Evolutionary conservation across 2,888 invertebrate genomes (phyloP).

Genomic region (Pollenia griseotomentosa): DNA sequence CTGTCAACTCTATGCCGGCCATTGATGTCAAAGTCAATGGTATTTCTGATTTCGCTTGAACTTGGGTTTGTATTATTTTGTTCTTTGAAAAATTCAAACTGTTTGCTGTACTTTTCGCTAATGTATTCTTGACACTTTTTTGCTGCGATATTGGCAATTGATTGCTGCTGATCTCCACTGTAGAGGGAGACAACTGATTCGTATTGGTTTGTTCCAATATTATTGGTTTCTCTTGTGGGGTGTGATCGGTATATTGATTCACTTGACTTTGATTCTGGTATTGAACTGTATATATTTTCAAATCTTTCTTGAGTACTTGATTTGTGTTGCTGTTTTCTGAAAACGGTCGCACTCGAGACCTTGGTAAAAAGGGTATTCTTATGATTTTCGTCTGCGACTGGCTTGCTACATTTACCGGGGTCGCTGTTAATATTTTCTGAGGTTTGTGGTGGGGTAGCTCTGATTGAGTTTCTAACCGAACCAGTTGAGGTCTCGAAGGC

Average conservation of each 20-base stretch:
- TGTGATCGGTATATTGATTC: slow-evolving; percentile 31
- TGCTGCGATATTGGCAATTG: slow-evolving; percentile 33
- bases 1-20: slow-evolving; percentile 82
- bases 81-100: slow-evolving; percentile 53
- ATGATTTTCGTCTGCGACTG: slow-evolving; percentile 75
- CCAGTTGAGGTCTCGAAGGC: slow-evolving; percentile 64
- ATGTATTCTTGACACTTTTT: slow-evolving; percentile 50
- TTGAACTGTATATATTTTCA: slow-evolving; percentile 29
- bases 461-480: slow-evolving; percentile 57
- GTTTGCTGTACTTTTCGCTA: slow-evolving; percentile 50
- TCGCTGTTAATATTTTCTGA: slow-evolving; percentile 40
- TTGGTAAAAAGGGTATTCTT: slow-evolving; percentile 82
- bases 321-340: slow-evolving; percentile 77
- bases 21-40: slow-evolving; percentile 79
- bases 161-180: slow-evolving; percentile 39
- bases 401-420: slow-evolving; percentile 49
- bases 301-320: slow-evolving; percentile 68
- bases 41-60: slow-evolving; percentile 39
- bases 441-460: slow-evolving; percentile 58
- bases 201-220: slow-evolving; percentile 33
- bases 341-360: slow-evolving; percentile 77
- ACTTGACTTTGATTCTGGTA: slow-evolving; percentile 42
- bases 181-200: slow-evolving; percentile 31
- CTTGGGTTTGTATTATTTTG: slow-evolving; percentile 42
- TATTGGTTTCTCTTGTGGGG: slow-evolving; percentile 43